These are phyloP conservation scores for Eurois occulta DNA, from an alignment of 2,888 invertebrate species.

Conservation along the genomic window DNA sequence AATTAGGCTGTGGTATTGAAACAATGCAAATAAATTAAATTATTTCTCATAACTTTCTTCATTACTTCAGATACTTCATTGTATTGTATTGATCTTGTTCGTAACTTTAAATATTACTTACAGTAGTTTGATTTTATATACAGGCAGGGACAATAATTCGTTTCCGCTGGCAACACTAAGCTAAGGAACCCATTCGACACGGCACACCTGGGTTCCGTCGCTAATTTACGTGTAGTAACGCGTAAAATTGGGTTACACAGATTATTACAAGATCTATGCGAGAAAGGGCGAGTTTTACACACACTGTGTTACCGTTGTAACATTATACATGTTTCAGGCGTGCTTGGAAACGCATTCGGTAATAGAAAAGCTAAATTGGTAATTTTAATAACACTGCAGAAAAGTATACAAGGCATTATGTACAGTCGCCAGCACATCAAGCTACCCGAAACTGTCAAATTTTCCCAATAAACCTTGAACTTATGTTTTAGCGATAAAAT, in stretches of 20 bases:
- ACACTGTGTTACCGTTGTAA: conserved; percentile 29
- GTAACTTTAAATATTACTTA: background rate
- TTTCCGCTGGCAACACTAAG: conserved; percentile 61
- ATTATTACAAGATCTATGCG: conserved; percentile 64
- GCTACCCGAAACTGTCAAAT: no score
- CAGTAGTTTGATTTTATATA: background rate
- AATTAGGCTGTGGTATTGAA: background rate
- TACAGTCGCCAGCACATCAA: no score
- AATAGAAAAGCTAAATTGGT: background rate
- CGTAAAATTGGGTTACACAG: conserved; percentile 66
- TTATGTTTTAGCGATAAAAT: no score
- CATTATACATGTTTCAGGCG: conserved; percentile 16
- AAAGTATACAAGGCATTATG: background rate
- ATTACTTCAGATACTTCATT: background rate
- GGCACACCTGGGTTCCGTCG: conserved; percentile 66
- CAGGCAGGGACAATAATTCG: conserved; percentile 45
- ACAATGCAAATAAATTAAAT: conserved; percentile 1
- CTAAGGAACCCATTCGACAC: conserved; percentile 65
- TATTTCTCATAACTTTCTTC: background rate
- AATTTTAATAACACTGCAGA: background rate
- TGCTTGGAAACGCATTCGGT: background rate
- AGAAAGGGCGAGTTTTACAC: conserved; percentile 40
- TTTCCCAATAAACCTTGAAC: no score
- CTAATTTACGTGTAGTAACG: conserved; percentile 66
- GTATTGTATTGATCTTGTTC: background rate